A percentile compares a stretch with the other conserved stretches of the same genome.
Conservation (phyloP, 2,888 invertebrate species). For the Epistrophe eligans region DNA sequence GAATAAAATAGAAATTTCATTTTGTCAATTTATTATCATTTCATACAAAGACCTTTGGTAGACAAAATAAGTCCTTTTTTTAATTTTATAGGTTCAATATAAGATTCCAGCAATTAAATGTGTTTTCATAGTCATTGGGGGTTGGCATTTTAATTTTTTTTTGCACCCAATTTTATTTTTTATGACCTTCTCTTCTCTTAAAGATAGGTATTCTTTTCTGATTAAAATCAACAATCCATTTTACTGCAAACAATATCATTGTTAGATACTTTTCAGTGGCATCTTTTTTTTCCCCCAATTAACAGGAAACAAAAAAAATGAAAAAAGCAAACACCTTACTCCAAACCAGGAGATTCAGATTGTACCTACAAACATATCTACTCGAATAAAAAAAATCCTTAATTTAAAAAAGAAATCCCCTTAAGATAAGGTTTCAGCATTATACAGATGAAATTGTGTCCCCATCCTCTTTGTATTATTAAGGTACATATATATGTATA, state of each 20-base stretch:
- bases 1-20: neutral
- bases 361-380: neutral
- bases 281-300: slow-evolving; percentile 6
- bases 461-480: neutral
- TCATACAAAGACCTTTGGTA: neutral
- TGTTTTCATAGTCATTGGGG: neutral
- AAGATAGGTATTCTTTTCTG: neutral
- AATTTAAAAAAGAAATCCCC: neutral
- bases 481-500: neutral
- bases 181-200: slow-evolving; percentile 6
- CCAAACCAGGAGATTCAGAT: neutral
- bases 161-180: neutral
- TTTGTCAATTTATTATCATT: neutral
- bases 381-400: neutral
- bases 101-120: slow-evolving; percentile 1
- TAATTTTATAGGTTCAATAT: neutral
- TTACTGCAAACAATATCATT: slow-evolving; percentile 30
- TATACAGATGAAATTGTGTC: neutral
- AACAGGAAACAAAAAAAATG: slow-evolving; percentile 4
- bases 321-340: neutral
- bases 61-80: neutral
- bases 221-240: slow-evolving; percentile 30
- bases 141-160: neutral
- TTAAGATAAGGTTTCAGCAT: neutral
- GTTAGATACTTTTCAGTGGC: slow-evolving; percentile 3